Evolutionary conservation across 35 echinoderm and acorn worm genomes (phyloP), one percentile per base, ranked within the genome.

Genomic region (Acanthaster planci): DNA sequence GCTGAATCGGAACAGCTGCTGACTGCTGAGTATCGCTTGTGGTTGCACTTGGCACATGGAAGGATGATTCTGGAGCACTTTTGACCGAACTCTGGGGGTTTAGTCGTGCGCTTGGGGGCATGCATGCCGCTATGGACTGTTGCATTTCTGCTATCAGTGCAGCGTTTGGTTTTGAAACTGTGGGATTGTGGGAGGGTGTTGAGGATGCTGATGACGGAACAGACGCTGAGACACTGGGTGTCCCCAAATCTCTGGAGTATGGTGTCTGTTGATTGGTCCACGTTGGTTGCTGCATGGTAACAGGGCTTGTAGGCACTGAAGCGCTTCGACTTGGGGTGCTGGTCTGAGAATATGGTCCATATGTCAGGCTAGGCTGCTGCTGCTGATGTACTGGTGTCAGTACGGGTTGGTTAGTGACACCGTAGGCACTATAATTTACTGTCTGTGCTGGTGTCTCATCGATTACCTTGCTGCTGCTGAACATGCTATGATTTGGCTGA

Each of bases 111-210:
- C 64, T 26, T 72, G 64, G 26, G 1, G 34, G 15, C 64, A 72
- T 72, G 7, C 64, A 27, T 72, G 34, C 23, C 23, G 64, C 64
- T 31, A 72, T 72, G 14, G 64, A 72, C 15, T 72, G 26, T 26
- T 72, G 64, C 64, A 72, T 72, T 72, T 72, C 64, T 31, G 64
- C 64, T 72, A 72, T 26, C 7, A 72, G 64, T 21, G 64, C 64
- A 72, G 64, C 64, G 30, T 72, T 72, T 72, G 64, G 64, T 29
- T 72, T 72, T 14, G 23, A 14, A 34, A 29, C 19, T 19, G 64
- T 72, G 64, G 64, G 64, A 31, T 72, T 72, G 26, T 72, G 64
- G 34, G 64, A 31, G 23, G 64, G 26, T 35, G 64, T 1, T 72
- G 64, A 10, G 14, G 64, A 12, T 14, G 64, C 34, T 35, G 64